These are phyloP conservation scores for Bruchidius siliquastri DNA, from an alignment of 2,888 invertebrate species.

Conservation along the genomic window DNA sequence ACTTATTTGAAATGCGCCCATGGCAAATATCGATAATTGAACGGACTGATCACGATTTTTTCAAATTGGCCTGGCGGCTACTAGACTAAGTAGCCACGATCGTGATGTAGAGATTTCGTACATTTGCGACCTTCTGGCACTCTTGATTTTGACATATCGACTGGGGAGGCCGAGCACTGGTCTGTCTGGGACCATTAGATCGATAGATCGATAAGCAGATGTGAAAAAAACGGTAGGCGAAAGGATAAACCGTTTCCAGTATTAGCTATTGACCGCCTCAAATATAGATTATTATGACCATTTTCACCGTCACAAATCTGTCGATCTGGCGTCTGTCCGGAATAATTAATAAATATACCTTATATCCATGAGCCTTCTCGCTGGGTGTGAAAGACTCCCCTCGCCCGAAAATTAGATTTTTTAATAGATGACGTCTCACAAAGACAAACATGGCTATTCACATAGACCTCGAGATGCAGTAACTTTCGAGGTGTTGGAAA, in stretches of 20 bases:
- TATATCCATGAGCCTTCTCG: no score
- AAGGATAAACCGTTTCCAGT: not conserved
- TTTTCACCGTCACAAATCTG: no score
- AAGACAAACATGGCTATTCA: no score
- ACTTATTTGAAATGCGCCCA: not conserved
- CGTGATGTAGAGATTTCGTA: not conserved
- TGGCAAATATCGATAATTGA: not conserved
- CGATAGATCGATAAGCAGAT: not conserved
- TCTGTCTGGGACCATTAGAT: not conserved
- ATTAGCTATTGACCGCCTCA: not conserved
- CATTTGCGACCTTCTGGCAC: not conserved
- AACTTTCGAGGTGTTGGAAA: no score
- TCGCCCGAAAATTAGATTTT: no score
- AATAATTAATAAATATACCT: no score
- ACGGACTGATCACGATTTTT: not conserved
- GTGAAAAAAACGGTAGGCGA: not conserved
- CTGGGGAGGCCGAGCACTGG: not conserved
- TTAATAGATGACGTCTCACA: no score
- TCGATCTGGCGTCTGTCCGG: no score
- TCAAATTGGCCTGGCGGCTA: not conserved
- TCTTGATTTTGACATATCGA: not conserved
- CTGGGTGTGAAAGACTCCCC: no score
- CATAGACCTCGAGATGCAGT: no score
- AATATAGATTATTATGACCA: not conserved
- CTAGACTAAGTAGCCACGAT: not conserved